Conservation (phyloP, 2,888 invertebrate genomes). For the Pristionchus maxplancki region DNA sequence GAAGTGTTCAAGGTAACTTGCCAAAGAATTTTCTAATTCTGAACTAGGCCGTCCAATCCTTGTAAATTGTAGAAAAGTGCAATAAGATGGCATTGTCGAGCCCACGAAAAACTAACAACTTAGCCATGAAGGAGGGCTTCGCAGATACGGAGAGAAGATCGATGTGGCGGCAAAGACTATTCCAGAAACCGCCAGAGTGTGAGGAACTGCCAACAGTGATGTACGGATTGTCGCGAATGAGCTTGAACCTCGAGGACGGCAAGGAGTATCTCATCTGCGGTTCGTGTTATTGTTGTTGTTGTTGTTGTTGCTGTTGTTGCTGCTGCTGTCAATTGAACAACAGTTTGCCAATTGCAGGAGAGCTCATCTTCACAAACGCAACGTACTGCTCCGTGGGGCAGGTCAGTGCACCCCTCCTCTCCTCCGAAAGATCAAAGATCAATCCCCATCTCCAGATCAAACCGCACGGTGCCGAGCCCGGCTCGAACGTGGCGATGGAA, state of each 20-base stretch:
- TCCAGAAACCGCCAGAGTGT: background rate
- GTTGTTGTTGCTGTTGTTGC: no score
- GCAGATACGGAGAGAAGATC: no score
- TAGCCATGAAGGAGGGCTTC: no score
- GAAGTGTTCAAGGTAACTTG: conserved; percentile 1
- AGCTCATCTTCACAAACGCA: background rate
- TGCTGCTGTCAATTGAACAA: no score
- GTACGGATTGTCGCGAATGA: background rate
- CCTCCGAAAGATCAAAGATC: background rate
- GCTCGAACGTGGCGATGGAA: background rate
- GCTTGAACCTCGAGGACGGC: background rate
- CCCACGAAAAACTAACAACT: no score
- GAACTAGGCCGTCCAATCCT: no score
- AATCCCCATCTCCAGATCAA: background rate
- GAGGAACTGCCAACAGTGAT: background rate
- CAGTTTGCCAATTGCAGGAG: background rate
- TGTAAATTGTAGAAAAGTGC: no score
- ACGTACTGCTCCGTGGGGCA: background rate
- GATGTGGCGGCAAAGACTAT: no score
- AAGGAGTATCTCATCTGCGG: background rate
- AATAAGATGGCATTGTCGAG: no score
- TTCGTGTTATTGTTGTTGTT: background rate
- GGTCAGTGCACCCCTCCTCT: background rate
- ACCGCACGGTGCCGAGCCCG: background rate
- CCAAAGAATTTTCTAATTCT: no score